These are phyloP conservation scores for Eonycteris spelaea DNA, from an alignment of 2,113 vertebrate genomes.

Conservation along the genomic window DNA sequence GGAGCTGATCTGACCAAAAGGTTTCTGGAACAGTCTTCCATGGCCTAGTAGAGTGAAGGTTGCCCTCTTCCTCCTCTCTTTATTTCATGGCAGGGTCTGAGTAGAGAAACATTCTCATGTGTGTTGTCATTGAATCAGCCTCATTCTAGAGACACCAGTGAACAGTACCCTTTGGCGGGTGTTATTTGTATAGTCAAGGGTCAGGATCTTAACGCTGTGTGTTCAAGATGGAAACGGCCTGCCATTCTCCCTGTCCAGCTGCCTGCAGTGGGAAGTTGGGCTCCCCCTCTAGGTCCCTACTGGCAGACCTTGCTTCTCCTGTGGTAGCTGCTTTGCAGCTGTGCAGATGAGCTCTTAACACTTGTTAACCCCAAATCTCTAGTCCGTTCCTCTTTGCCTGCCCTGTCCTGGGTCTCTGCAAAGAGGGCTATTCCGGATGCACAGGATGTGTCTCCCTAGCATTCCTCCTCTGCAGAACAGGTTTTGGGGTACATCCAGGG, in stretches of 20 bases:
- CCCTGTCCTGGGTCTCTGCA: background rate
- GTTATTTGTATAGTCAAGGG: background rate
- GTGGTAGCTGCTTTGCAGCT: slow-evolving; percentile 68
- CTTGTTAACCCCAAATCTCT: slow-evolving; percentile 56
- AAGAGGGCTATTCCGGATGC: background rate
- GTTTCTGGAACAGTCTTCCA: background rate
- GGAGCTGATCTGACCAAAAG: background rate
- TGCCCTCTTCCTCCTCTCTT: background rate
- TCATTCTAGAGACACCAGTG: background rate
- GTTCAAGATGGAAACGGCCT: background rate
- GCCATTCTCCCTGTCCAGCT: slow-evolving; percentile 28
- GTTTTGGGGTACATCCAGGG: slow-evolving; percentile 22
- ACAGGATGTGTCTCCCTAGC: background rate
- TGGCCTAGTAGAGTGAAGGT: background rate
- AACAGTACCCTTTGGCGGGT: background rate
- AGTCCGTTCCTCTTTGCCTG: background rate
- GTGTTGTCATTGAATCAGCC: background rate
- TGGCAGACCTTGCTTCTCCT: background rate
- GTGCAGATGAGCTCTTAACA: slow-evolving; percentile 71
- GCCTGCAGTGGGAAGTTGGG: slow-evolving; percentile 38
- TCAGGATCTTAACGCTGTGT: background rate
- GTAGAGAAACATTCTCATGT: background rate
- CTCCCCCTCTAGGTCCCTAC: background rate
- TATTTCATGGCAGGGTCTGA: background rate
- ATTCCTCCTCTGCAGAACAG: background rate